phyloP scores from a whole-genome alignment of 2,113 vertebrate genomes.

The Solenodon paradoxus region DNA sequence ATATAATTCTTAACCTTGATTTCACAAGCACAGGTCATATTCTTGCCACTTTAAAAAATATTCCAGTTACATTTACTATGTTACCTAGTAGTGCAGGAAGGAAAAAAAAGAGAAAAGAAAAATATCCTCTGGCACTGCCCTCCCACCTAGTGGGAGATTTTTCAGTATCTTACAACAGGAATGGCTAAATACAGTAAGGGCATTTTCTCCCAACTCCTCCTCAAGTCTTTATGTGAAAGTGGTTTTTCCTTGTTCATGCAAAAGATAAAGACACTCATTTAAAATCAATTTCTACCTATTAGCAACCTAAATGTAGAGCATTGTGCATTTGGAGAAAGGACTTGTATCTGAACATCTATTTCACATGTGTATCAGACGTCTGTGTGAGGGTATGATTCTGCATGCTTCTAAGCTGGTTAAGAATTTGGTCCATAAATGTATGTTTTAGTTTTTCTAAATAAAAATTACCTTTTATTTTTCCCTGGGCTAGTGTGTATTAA shows the following conservation, averaged over 20 bases:
- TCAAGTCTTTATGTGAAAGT: not conserved
- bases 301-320: not conserved
- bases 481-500: not conserved
- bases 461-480: slow-evolving; percentile 70
- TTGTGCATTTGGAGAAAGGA: not conserved
- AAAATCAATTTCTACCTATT: not conserved
- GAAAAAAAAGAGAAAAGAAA: not conserved
- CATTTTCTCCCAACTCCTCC: not conserved
- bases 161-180: not conserved
- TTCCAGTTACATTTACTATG: not conserved
- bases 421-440: slow-evolving; percentile 50
- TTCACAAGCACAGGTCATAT: not conserved
- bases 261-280: not conserved
- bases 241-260: not conserved
- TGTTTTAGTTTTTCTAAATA: slow-evolving; percentile 73
- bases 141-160: too few relatives aligned
- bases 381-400: slow-evolving; percentile 34
- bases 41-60: not conserved
- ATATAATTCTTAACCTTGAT: not conserved
- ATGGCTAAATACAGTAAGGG: not conserved
- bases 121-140: not conserved
- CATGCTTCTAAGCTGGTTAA: slow-evolving; percentile 59
- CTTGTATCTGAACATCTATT: not conserved
- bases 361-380: not conserved
- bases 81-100: not conserved